Conservation (phyloP, 2,888 invertebrate genomes). For the Chymomyza fuscimana region DNA sequence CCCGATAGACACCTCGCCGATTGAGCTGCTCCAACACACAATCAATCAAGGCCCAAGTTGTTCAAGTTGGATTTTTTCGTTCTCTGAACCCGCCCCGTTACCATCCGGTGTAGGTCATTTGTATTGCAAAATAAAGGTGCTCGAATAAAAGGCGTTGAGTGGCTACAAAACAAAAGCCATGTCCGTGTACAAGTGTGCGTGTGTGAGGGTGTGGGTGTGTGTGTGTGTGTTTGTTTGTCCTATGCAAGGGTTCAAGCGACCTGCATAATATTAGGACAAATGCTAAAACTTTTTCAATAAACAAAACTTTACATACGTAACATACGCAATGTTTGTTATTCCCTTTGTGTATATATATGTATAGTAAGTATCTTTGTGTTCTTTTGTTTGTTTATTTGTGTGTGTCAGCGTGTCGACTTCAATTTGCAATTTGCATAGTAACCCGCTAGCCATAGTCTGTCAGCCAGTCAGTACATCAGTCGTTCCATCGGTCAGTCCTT, state of each 20-base stretch:
- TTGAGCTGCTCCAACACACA: neutral
- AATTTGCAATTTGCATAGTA: constrained; percentile 72
- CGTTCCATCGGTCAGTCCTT: neutral
- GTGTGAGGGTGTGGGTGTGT: neutral
- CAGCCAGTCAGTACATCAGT: constrained; percentile 9
- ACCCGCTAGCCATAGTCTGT: constrained; percentile 21
- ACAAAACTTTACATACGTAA: constrained; percentile 50
- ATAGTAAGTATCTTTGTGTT: neutral
- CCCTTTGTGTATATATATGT: constrained; percentile 10
- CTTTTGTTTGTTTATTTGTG: constrained; percentile 12
- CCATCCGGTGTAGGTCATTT: neutral
- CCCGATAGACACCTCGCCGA: constrained; percentile 17
- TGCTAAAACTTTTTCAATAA: constrained; percentile 72
- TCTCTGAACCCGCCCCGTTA: neutral
- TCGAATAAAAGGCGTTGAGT: constrained; percentile 43
- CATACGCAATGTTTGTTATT: constrained; percentile 1
- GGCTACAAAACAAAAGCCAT: constrained; percentile 55
- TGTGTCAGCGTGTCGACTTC: constrained; percentile 17
- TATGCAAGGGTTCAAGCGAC: constrained; percentile 60
- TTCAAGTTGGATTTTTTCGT: neutral
- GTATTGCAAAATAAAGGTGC: constrained; percentile 69
- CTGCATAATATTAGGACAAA: constrained; percentile 73
- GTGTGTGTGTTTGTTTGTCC: neutral
- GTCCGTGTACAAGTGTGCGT: constrained; percentile 23
- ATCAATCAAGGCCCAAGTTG: neutral